Base-by-base conservation (phyloP, 2,113 vertebrate species). In the Pteruthius melanotis region DNA sequence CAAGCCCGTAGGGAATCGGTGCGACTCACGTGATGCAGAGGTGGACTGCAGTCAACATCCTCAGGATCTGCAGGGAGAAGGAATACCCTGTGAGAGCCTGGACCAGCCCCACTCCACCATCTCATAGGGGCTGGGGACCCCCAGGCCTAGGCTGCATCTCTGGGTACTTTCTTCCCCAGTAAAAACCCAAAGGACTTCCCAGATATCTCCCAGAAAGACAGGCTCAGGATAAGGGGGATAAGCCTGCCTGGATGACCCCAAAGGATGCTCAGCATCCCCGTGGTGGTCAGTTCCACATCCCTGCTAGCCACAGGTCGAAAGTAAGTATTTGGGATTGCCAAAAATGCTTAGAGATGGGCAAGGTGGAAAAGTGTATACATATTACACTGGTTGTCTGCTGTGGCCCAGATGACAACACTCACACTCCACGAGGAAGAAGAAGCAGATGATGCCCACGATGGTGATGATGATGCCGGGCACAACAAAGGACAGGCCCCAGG, bases 391-490 rank as follows among this genome's bases (percentile, higher is more conserved):
- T 4, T 15, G 5, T 23, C 39, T 28, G 22, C 65, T 44, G 61
- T 12, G 28, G 28, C 24, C 44, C 5, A 3, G 40, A 11, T 31
- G 15, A 2, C 2, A 21, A 45, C 42, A 98, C 99, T 98, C 72
- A 99, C 99, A 98, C 83, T 99, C 99, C n/a, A 99, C 98, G 5
- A 99, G 98, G 96, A 99, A 99, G 95, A 99, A 97, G 98, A 99
- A 99, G 96, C 99, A 99, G 91, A 99, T 18, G 78, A 99, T 3
- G 6, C 99, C 99, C n/a, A 98, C 88, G 8, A 21, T 26, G 3
- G 96, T 94, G 1, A 99, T 99, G 97, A 99, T 98, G 98, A 98
- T 49, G 20, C 99, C 99, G 0, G 99, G 99, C 30, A 99, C 99
- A 0, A 99, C 76, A 64, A 99, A 99, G 35, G 99, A 99, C 97